These are phyloP conservation scores for Conistra vaccinii DNA, from an alignment of 2,888 invertebrate genomes.

Conservation along the genomic window DNA sequence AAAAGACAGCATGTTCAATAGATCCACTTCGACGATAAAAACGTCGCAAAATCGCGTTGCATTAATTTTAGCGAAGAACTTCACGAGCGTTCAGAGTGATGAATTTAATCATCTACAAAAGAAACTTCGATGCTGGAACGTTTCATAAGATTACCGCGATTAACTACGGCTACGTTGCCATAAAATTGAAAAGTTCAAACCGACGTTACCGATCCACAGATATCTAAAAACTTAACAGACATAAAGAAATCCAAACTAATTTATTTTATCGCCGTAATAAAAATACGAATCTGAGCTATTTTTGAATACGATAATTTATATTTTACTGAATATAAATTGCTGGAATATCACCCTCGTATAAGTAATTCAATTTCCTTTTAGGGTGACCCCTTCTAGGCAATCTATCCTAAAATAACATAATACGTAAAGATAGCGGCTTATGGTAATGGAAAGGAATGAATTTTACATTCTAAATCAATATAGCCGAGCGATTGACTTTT, in stretches of 20 bases:
- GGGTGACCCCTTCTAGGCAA: slow-evolving; percentile 71
- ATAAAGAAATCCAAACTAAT: slow-evolving; percentile 56
- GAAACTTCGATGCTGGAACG: slow-evolving; percentile 47
- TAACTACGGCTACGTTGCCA: slow-evolving; percentile 51
- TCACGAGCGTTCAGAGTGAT: slow-evolving; percentile 55
- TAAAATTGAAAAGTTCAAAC: slow-evolving; percentile 58
- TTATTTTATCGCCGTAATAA: slow-evolving; percentile 56
- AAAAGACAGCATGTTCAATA: slow-evolving; percentile 41
- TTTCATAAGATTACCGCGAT: slow-evolving; percentile 50
- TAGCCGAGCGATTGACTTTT: slow-evolving; percentile 44
- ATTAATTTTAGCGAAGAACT: slow-evolving; percentile 60
- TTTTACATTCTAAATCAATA: slow-evolving; percentile 70
- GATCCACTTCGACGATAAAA: slow-evolving; percentile 47
- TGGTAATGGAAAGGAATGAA: slow-evolving; percentile 67
- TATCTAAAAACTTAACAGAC: slow-evolving; percentile 51
- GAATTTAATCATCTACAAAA: slow-evolving; percentile 56
- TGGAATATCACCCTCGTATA: slow-evolving; percentile 59
- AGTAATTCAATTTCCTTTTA: slow-evolving; percentile 73
- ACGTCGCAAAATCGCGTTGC: slow-evolving; percentile 42
- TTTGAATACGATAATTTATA: slow-evolving; percentile 59
- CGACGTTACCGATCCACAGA: slow-evolving; percentile 35
- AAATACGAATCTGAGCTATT: slow-evolving; percentile 45
- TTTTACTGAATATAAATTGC: slow-evolving; percentile 58
- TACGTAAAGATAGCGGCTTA: slow-evolving; percentile 73
- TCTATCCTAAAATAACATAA: slow-evolving; percentile 81